A percentile compares a stretch with the other conserved stretches of the same genome.
Conservation (phyloP, 2,888 invertebrate genomes). For the Hermodice carunculata region DNA sequence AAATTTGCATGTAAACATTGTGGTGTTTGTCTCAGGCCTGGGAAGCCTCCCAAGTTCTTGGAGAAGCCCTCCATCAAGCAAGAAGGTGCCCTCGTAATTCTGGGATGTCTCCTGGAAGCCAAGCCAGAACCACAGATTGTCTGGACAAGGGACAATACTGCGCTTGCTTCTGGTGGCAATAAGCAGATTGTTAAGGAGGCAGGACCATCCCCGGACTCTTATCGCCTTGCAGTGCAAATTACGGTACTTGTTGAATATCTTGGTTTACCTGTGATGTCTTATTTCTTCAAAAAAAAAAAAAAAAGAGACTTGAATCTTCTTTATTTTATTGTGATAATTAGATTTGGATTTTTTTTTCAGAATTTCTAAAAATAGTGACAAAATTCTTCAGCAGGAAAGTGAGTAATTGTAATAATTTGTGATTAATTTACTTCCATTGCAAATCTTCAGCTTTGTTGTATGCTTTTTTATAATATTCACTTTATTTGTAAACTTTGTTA, state of each 20-base stretch:
- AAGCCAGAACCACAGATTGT: constrained; percentile 95
- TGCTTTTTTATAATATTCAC: too few relatives aligned
- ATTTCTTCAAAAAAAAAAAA: too few relatives aligned
- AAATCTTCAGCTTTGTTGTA: too few relatives aligned
- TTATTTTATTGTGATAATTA: too few relatives aligned
- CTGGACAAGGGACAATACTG: constrained; percentile 93
- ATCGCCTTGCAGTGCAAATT: constrained; percentile 92
- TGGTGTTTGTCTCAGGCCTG: constrained; percentile 44
- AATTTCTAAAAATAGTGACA: too few relatives aligned
- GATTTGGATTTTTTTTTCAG: too few relatives aligned
- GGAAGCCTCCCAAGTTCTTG: constrained; percentile 91
- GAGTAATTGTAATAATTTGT: too few relatives aligned
- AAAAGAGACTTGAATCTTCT: too few relatives aligned
- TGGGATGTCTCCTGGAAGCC: constrained; percentile 96
- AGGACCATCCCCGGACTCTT: constrained; percentile 86
- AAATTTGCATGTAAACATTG: not conserved
- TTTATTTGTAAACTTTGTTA: too few relatives aligned
- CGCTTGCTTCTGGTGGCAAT: constrained; percentile 85
- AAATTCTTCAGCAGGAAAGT: too few relatives aligned
- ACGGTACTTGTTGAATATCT: constrained; percentile 70
- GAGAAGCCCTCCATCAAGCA: constrained; percentile 99
- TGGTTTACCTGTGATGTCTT: not conserved
- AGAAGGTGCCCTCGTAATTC: constrained; percentile 86
- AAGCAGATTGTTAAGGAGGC: constrained; percentile 88
- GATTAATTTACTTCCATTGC: too few relatives aligned